Conservation (phyloP, 2,888 invertebrate genomes). For the Epiblema foenella region DNA sequence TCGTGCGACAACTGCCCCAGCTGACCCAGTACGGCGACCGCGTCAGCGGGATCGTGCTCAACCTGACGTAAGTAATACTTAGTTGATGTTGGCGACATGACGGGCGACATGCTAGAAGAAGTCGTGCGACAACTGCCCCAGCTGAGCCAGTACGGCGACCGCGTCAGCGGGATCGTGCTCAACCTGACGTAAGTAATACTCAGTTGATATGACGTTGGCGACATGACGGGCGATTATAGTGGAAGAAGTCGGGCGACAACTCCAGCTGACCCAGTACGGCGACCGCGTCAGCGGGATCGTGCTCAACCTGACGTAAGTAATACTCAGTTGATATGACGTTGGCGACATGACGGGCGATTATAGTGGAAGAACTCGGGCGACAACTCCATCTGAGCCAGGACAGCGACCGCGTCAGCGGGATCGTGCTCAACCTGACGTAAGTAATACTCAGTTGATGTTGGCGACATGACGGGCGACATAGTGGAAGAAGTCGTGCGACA, state of each 20-base stretch:
- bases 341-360: too few relatives aligned
- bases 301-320: slow-evolving; percentile 55
- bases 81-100: not conserved
- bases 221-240: too few relatives aligned
- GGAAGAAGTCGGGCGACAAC: too few relatives aligned
- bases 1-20: slow-evolving; percentile 63
- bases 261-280: too few relatives aligned
- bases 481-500: too few relatives aligned
- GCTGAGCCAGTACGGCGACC: slow-evolving; percentile 60
- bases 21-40: slow-evolving; percentile 61
- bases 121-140: slow-evolving; percentile 63
- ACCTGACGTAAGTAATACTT: slow-evolving; percentile 60
- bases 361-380: slow-evolving; percentile 60
- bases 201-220: too few relatives aligned
- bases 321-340: not conserved
- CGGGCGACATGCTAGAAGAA: slow-evolving; percentile 52
- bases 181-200: slow-evolving; percentile 51
- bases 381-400: slow-evolving; percentile 58
- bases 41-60: slow-evolving; percentile 65
- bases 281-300: slow-evolving; percentile 48
- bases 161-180: slow-evolving; percentile 66
- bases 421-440: slow-evolving; percentile 67
- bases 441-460: slow-evolving; percentile 22
- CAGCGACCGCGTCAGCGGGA: slow-evolving; percentile 65
- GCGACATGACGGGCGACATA: too few relatives aligned